Percentiles rank a stretch among this genome's conserved stretches.
These are phyloP conservation scores for Hanleya hanleyi DNA, from an alignment of 2,888 invertebrate species.

Conservation along the genomic window DNA sequence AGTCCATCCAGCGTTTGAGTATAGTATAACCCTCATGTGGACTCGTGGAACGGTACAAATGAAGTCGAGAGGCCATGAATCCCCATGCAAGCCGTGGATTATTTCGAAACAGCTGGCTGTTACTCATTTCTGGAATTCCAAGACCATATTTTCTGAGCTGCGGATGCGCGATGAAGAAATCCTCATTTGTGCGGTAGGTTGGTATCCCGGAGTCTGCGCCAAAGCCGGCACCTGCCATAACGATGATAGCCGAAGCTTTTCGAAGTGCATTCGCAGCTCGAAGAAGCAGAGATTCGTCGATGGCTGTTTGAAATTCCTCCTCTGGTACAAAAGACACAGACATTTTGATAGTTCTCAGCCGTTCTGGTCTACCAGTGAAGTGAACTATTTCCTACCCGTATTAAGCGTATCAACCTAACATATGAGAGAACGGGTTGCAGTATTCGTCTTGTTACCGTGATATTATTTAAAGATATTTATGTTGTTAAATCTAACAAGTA, in stretches of 20 bases:
- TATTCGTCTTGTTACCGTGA: too few relatives aligned
- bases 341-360: too few relatives aligned
- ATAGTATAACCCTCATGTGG: slow-evolving; percentile 41
- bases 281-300: neutral
- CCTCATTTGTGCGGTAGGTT: slow-evolving; percentile 33
- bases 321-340: neutral
- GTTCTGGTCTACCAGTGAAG: too few relatives aligned
- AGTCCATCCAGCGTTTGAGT: slow-evolving; percentile 25
- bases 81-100: slow-evolving; percentile 41
- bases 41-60: slow-evolving; percentile 23
- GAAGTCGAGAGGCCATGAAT: slow-evolving; percentile 37
- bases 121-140: slow-evolving; percentile 34
- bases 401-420: too few relatives aligned
- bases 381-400: too few relatives aligned
- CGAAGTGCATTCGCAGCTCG: neutral
- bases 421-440: too few relatives aligned
- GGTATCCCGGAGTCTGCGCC: slow-evolving; percentile 40
- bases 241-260: slow-evolving; percentile 24
- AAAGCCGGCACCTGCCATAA: slow-evolving; percentile 42
- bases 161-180: slow-evolving; percentile 42
- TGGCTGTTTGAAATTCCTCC: neutral
- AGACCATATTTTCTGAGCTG: slow-evolving; percentile 28
- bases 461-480: too few relatives aligned
- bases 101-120: slow-evolving; percentile 34
- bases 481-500: too few relatives aligned